phyloP scores from a whole-genome alignment of 2,888 invertebrate genomes.

The Ecdyonurus torrentis region DNA sequence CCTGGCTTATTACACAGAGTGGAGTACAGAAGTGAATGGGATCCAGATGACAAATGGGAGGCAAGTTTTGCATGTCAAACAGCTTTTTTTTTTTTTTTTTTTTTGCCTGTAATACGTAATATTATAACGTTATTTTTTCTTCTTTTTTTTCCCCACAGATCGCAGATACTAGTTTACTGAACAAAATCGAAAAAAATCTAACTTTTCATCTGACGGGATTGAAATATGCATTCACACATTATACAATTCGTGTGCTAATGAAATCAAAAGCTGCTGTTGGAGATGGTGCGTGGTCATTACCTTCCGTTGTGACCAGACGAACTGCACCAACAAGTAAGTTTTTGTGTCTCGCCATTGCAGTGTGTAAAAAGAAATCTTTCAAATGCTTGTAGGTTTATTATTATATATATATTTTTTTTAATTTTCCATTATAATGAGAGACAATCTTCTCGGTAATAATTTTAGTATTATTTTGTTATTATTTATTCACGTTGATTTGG shows the following conservation, averaged over 20 bases:
- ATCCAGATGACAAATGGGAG: conserved; percentile 26
- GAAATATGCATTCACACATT: conserved; percentile 46
- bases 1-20: conserved; percentile 32
- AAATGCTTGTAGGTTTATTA: too few species aligned
- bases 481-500: too few species aligned
- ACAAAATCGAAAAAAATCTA: conserved; percentile 6
- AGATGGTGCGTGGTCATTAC: conserved; percentile 52
- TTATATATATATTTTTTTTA: too few species aligned
- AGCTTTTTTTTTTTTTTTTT: not conserved
- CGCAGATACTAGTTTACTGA: conserved; percentile 11
- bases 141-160: too few species aligned
- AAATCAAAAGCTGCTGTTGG: conserved; percentile 36
- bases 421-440: too few species aligned
- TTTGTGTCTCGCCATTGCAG: not conserved
- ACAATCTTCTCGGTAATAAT: too few species aligned
- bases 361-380: too few species aligned
- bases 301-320: conserved; percentile 37
- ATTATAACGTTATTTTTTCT: not conserved
- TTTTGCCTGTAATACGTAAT: not conserved
- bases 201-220: conserved; percentile 33
- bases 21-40: conserved; percentile 33
- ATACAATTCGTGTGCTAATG: conserved; percentile 53
- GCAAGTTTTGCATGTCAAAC: conserved; percentile 10
- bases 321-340: conserved; percentile 29
- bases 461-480: too few species aligned